phyloP scores from a whole-genome alignment of 2,888 invertebrate species.

The Thumatha senex region DNA sequence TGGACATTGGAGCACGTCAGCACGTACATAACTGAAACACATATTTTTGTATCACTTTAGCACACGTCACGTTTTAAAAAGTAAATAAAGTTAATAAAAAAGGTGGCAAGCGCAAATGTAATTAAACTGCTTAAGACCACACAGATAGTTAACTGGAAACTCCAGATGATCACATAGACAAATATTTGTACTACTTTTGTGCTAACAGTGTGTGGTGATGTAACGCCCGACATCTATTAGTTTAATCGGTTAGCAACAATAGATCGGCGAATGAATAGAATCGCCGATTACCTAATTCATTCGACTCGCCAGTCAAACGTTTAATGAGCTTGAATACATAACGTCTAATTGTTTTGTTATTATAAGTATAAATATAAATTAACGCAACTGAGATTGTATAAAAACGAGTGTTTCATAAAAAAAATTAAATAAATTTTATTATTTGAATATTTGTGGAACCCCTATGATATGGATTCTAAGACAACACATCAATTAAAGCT shows the following conservation, averaged over 20 bases:
- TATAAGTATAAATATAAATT: background rate
- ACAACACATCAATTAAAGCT: no score
- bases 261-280: constrained; percentile 6
- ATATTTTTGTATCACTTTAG: no score
- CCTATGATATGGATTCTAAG: no score
- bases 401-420: no score
- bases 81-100: no score
- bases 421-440: no score
- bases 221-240: constrained; percentile 12
- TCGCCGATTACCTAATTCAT: constrained; percentile 8
- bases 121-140: background rate
- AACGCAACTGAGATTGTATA: no score
- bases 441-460: no score
- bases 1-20: no score
- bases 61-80: background rate
- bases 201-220: constrained; percentile 18
- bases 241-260: constrained; percentile 17
- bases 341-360: constrained; percentile 2
- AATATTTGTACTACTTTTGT: constrained; percentile 1
- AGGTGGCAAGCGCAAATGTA: no score
- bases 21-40: no score
- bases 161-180: background rate
- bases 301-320: constrained; percentile 6
- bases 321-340: constrained; percentile 12
- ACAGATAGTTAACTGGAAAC: background rate